These are phyloP conservation scores for Pangasius krempfi DNA, from an alignment of 2,797 vertebrate species.

Conservation along the genomic window DNA sequence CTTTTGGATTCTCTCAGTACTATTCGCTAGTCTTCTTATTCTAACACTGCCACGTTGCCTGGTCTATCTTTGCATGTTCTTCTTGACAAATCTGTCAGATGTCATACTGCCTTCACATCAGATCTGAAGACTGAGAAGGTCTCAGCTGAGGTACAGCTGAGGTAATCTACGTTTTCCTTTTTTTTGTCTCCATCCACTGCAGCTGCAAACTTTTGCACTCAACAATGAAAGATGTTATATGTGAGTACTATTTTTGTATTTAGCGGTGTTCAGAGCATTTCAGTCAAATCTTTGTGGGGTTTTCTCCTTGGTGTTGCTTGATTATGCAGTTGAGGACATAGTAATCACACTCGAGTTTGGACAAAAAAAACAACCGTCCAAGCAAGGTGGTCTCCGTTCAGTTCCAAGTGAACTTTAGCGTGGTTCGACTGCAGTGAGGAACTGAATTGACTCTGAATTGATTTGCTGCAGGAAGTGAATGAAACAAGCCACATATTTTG, in stretches of 20 bases:
- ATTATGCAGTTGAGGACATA: not conserved
- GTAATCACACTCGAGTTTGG: not conserved
- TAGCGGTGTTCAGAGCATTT: not conserved
- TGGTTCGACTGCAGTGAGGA: not conserved
- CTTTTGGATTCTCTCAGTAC: not conserved
- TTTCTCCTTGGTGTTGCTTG: not conserved
- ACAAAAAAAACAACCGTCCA: not conserved
- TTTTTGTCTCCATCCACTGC: not conserved
- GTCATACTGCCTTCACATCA: not conserved
- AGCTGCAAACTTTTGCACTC: not conserved
- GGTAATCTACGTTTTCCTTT: not conserved
- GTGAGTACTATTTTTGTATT: not conserved
- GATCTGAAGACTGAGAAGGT: not conserved
- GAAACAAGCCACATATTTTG: not conserved
- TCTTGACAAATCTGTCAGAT: conserved; percentile 10
- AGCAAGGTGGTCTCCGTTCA: not conserved
- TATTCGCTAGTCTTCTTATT: not conserved
- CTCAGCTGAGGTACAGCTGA: not conserved
- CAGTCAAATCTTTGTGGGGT: not conserved
- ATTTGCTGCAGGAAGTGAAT: not conserved
- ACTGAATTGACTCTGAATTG: not conserved
- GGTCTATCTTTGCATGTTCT: not conserved
- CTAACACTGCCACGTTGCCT: not conserved
- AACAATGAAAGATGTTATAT: not conserved
- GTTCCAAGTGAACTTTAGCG: not conserved